Evolutionary conservation across 2,797 vertebrate species (phyloP).

Genomic region (Adrianichthys oophorus): DNA sequence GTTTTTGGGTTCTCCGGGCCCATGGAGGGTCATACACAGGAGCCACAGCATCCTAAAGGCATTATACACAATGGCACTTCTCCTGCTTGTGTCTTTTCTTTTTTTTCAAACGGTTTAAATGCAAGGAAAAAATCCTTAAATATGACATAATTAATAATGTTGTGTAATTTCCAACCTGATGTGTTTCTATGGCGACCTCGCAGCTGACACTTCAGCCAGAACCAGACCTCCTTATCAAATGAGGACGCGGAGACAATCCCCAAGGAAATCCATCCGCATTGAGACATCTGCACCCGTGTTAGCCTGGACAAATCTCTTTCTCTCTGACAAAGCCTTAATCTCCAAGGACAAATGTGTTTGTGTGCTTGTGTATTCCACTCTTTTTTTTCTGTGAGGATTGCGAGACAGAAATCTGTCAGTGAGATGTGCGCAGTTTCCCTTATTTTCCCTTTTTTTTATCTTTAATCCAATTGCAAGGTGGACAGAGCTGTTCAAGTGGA

Average conservation of each 20-base stretch:
- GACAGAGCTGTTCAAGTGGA: conserved; percentile 71
- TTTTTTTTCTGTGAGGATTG: conserved; percentile 53
- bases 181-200: conserved; percentile 48
- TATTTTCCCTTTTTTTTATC: conserved; percentile 37
- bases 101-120: too few relatives aligned
- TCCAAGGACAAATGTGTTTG: conserved; percentile 39
- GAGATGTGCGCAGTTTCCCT: conserved; percentile 43
- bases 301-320: conserved; percentile 69
- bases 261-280: conserved; percentile 68
- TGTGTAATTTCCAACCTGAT: conserved; percentile 6
- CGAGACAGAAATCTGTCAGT: conserved; percentile 56
- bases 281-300: conserved; percentile 76
- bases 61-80: too few relatives aligned
- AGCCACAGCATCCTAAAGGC: too few relatives aligned
- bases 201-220: conserved; percentile 27
- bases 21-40: too few relatives aligned
- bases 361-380: conserved; percentile 5
- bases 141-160: background rate
- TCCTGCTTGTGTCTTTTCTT: too few relatives aligned
- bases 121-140: too few relatives aligned
- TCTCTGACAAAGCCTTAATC: conserved; percentile 76
- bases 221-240: conserved; percentile 60
- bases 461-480: conserved; percentile 61
- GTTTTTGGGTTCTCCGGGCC: too few relatives aligned
- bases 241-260: conserved; percentile 60